Evolutionary conservation across 2,888 invertebrate species (phyloP).

Genomic region (Spilosoma lubricipeda): DNA sequence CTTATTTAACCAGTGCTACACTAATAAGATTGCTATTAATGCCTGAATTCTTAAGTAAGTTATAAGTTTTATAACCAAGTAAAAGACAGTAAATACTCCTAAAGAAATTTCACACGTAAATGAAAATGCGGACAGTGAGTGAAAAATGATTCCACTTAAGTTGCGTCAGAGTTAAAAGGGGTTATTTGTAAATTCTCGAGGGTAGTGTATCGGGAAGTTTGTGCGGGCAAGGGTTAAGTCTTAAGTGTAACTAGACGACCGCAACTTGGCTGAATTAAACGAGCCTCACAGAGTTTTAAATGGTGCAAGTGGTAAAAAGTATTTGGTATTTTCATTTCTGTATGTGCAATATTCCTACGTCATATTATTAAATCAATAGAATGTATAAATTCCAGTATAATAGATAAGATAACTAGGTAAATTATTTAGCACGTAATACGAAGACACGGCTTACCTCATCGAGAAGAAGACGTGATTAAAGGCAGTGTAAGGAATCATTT

Average conservation of each 20-base stretch:
- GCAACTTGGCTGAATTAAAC: conserved; percentile 14
- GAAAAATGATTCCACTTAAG: conserved; percentile 39
- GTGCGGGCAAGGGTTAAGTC: conserved; percentile 13
- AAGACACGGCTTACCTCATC: too few species aligned
- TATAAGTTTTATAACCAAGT: too few species aligned
- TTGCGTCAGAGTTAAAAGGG: conserved; percentile 40
- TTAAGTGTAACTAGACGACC: conserved; percentile 12
- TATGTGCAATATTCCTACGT: too few species aligned
- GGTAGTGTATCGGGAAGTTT: conserved; percentile 3
- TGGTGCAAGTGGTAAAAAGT: neutral
- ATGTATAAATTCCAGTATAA: too few species aligned
- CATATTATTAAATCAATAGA: too few species aligned
- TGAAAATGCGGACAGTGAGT: conserved; percentile 36
- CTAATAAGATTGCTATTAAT: too few species aligned
- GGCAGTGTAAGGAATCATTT: too few species aligned
- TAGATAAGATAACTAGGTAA: too few species aligned
- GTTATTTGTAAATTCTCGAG: conserved; percentile 29
- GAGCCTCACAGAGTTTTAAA: conserved; percentile 13
- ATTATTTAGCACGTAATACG: too few species aligned
- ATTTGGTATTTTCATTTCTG: neutral
- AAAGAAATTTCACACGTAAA: conserved; percentile 4
- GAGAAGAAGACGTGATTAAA: too few species aligned
- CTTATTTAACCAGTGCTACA: neutral
- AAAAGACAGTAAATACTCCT: neutral
- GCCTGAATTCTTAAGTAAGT: too few species aligned